phyloP scores from a whole-genome alignment of 1,140 invertebrate genomes.

The Stenopsyche tienmushanensis region DNA sequence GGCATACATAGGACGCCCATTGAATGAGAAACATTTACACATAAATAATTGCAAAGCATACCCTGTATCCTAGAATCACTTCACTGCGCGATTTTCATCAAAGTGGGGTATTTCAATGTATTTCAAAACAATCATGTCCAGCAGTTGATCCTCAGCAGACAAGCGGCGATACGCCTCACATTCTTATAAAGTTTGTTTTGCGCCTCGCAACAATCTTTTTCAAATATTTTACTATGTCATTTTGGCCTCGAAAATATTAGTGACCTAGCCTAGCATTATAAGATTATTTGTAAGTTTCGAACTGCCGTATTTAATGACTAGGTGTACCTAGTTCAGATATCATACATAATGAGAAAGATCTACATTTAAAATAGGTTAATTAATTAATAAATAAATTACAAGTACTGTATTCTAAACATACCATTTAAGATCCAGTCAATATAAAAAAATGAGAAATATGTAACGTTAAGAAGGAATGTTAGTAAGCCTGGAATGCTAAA shows the following conservation, averaged over 20 bases:
- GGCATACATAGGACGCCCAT: constrained; percentile 45
- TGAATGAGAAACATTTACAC: constrained; percentile 64
- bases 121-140: constrained; percentile 41
- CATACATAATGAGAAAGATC: constrained; percentile 38
- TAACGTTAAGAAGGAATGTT: constrained; percentile 40
- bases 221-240: constrained; percentile 40
- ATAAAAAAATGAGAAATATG: constrained; percentile 36
- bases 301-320: constrained; percentile 36
- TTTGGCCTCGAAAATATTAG: constrained; percentile 43
- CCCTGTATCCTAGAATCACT: constrained; percentile 71
- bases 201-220: constrained; percentile 32
- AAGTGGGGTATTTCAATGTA: constrained; percentile 41
- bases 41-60: constrained; percentile 72
- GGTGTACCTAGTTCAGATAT: constrained; percentile 34
- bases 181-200: constrained; percentile 28
- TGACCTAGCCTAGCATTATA: constrained; percentile 43
- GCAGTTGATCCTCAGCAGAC: constrained; percentile 41
- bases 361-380: constrained; percentile 38
- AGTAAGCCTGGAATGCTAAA: constrained; percentile 43
- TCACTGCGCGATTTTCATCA: constrained; percentile 58
- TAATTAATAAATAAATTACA: constrained; percentile 39
- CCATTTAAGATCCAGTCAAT: constrained; percentile 37
- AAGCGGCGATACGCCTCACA: constrained; percentile 38
- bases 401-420: constrained; percentile 38
- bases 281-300: constrained; percentile 39